Base-by-base conservation (phyloP, 2,113 vertebrate genomes). In the Periophthalmodon schlosseri region DNA sequence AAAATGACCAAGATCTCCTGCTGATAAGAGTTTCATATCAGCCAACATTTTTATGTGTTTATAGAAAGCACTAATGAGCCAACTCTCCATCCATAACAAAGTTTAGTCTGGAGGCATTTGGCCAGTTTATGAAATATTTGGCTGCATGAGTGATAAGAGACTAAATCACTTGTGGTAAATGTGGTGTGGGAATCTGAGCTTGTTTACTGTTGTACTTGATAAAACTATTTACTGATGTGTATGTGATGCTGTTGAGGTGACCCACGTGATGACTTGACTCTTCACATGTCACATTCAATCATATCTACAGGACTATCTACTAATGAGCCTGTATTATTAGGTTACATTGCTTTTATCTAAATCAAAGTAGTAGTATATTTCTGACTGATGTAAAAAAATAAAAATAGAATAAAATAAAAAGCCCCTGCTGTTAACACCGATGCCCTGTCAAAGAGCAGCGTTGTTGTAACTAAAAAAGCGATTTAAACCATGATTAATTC, bases 401-500 rank as follows among this genome's bases (percentile, higher is more conserved):
- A 47, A 50, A 50, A 52, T 16, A 54, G n/a, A 47, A 83, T 64
- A 10, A 1, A 79, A 75, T 61, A 54, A 70, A 80, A 82, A 71
- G 76, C 68, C 39, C n/a, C 20, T 68, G 20, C 34, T 72, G 69
- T 69, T 65, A 47, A 73, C 68, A 70, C n/a, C 21, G 57, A 65
- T 67, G 69, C 73, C 56, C 47, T 68, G 23, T 44, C 33, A 50
- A 78, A 77, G 76, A 2, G 14, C 16, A 12, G 57, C 34, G 15
- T 28, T 64, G 50, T 33, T 73, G 58, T 54, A 70, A 65, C 20
- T 47, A 73, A 67, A 67, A 72, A 64, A 82, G 70, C 39, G 18
- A 21, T 82, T 80, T 73, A 60, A 83, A 66, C 68, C 66, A 84
- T 84, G 64, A 83, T 86, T 85, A 81, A 90, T 90, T 81, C 63